Conservation (phyloP, 2,888 invertebrate genomes). For the Cephus rjabovi region DNA sequence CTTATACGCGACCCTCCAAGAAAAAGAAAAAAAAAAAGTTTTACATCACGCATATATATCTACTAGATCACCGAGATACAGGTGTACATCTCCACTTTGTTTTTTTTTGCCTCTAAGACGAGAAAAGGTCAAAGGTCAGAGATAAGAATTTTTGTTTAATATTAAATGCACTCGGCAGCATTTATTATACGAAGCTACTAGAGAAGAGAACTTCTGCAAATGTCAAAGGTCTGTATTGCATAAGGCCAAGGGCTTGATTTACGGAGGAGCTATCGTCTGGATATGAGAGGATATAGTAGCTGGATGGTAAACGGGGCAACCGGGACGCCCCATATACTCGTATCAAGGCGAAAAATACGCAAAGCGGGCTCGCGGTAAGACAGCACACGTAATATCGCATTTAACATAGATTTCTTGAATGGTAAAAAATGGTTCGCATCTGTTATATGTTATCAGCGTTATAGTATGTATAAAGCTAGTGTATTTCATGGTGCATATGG, state of each 20-base stretch:
- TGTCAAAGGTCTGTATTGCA: not conserved
- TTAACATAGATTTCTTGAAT: constrained; percentile 10
- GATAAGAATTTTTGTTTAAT: not conserved
- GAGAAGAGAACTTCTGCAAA: not conserved
- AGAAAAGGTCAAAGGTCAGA: not conserved
- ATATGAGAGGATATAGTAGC: not conserved
- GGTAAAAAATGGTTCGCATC: constrained; percentile 18
- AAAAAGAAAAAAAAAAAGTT: not conserved
- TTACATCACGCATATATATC: not conserved
- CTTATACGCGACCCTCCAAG: not conserved
- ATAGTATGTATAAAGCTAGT: not conserved
- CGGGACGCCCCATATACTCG: not conserved
- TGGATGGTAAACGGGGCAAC: not conserved
- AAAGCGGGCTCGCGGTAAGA: not conserved
- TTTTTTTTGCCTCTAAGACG: not conserved
- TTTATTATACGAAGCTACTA: not conserved
- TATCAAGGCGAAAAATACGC: not conserved
- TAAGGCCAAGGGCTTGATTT: not conserved
- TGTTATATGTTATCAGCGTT: constrained; percentile 20
- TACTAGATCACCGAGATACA: not conserved
- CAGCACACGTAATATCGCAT: constrained; percentile 12
- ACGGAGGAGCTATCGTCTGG: not conserved
- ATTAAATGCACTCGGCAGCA: not conserved
- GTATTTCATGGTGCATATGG: not conserved
- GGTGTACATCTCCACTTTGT: not conserved